A percentile compares a stretch with the other conserved stretches of the same genome.
These are phyloP conservation scores for Epinotia demarniana DNA, from an alignment of 2,888 invertebrate genomes.

Conservation along the genomic window DNA sequence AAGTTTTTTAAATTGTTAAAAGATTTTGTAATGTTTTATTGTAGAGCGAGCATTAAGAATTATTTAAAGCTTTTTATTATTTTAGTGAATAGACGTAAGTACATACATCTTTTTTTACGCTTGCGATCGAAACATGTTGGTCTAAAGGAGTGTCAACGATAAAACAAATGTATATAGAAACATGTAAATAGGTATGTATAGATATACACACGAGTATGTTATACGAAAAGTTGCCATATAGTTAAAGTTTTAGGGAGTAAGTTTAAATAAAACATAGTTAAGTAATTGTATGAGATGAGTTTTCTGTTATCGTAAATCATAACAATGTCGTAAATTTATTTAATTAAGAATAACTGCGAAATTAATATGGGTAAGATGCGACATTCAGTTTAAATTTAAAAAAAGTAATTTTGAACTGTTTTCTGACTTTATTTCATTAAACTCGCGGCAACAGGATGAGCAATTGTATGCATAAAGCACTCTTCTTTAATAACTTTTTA, in stretches of 20 bases:
- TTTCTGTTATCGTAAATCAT: constrained; percentile 57
- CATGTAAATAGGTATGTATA: constrained; percentile 45
- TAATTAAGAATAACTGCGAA: constrained; percentile 37
- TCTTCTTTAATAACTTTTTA: constrained; percentile 17
- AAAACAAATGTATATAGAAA: constrained; percentile 47
- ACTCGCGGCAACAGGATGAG: not conserved
- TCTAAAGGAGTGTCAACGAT: constrained; percentile 19
- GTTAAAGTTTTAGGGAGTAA: constrained; percentile 53
- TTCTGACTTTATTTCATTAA: constrained; percentile 41
- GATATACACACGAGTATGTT: constrained; percentile 56
- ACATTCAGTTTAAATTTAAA: constrained; percentile 22
- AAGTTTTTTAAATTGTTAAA: not conserved
- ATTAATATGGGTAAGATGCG: constrained; percentile 17
- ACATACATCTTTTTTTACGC: not conserved
- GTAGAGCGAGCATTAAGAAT: not conserved
- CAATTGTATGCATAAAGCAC: constrained; percentile 4
- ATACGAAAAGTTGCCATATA: constrained; percentile 71
- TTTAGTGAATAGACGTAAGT: not conserved
- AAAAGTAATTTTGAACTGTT: constrained; percentile 44
- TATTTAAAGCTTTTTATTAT: not conserved
- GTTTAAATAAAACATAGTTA: constrained; percentile 53
- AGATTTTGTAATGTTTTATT: not conserved
- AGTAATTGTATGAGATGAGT: constrained; percentile 62
- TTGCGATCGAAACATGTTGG: not conserved
- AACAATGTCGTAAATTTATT: constrained; percentile 40